Evolutionary conservation across 2,113 vertebrate species (phyloP), one percentile per base, ranked within the genome.

Genomic region (Callaeas wilsoni): DNA sequence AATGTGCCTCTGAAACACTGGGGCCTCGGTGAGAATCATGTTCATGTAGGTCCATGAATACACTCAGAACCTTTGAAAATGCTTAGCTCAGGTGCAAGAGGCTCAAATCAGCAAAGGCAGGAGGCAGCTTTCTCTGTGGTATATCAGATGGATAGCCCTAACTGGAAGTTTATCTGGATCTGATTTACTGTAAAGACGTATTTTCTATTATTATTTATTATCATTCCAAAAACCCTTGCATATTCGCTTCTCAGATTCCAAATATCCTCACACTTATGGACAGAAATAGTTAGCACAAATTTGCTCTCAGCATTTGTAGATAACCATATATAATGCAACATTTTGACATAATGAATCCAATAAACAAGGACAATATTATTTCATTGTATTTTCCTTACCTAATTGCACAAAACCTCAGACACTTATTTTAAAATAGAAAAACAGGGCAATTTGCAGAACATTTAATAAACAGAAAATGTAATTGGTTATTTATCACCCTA

Each of bases 91-190:
- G 29, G 47, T 37, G 13, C 7, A 50, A 75, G 5, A 60, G 9
- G 4, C 3, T 59, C 12, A 62, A 64, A 47, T n/a, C 2, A 29
- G 3, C 32, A 32, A 21, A 39, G 0, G 3, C 7, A 56, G 8
- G 11, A 67, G 27, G 16, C 13, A 79, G 10, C 18, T 73, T 79
- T 16, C 16, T 77, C 6, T 67, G 19, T 39, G 15, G 18, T 27
- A 9, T 26, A 47, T 6, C 16, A 37, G 12, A 35, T 21, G 5
- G n/a, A 33, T 8, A 70, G 32, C 7, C 16, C 35, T 85, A 57
- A 70, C 26, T 35, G 12, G 6, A 59, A 35, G 14, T 55, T 39
- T 75, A 2, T 25, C 21, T 65, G 20, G 2, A 7, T 60, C 18
- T 44, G 1, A 29, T 60, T 49, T 82, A 55, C 27, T 17, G 12